phyloP scores from a whole-genome alignment of 2,888 invertebrate species.

The Griposia aprilina region DNA sequence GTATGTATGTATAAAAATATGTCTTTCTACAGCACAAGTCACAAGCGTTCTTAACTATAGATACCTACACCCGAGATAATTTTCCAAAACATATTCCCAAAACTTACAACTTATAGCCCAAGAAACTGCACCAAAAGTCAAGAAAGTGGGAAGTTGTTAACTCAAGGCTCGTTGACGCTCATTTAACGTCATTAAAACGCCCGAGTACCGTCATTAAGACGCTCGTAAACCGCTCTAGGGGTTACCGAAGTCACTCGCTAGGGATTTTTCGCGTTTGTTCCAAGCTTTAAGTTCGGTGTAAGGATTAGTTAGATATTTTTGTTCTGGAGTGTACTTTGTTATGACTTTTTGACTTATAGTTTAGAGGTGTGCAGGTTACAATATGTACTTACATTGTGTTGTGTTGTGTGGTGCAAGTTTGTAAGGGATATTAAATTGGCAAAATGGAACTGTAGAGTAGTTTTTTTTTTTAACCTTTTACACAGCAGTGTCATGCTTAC shows the following conservation, averaged over 20 bases:
- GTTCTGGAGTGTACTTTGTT: constrained; percentile 59
- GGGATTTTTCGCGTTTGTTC: constrained; percentile 71
- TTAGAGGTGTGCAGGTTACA: constrained; percentile 4
- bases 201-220: constrained; percentile 74
- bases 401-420: constrained; percentile 17
- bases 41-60: background rate
- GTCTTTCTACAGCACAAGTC: background rate
- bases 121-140: constrained; percentile 47
- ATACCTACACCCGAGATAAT: background rate
- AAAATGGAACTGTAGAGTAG: background rate
- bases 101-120: constrained; percentile 45
- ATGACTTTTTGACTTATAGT: constrained; percentile 56
- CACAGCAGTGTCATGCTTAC: no score
- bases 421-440: background rate
- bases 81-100: constrained; percentile 12
- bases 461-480: no score
- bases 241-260: constrained; percentile 68
- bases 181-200: constrained; percentile 83
- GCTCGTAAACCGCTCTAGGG: constrained; percentile 73
- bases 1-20: no score
- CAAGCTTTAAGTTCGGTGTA: constrained; percentile 42
- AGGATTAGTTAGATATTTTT: constrained; percentile 60
- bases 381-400: background rate
- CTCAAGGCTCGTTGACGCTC: constrained; percentile 79
- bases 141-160: constrained; percentile 78